phyloP scores from a whole-genome alignment of 2,113 vertebrate genomes.

The Kryptolebias marmoratus region DNA sequence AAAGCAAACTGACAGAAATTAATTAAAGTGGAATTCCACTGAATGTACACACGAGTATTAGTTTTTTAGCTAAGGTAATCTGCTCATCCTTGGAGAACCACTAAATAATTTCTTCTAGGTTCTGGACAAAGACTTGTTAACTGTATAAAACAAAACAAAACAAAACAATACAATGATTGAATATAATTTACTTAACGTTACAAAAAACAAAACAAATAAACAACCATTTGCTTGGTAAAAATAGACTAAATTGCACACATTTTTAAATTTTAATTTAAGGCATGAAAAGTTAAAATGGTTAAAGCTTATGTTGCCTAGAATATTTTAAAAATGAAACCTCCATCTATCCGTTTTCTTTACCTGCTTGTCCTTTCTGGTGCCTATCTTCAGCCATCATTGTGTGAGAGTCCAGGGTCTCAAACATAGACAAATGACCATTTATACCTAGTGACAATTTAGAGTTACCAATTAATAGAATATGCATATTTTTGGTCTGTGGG shows the following conservation, averaged over 20 bases:
- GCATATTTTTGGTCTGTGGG: too few species aligned
- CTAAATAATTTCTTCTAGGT: background rate
- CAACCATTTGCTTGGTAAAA: background rate
- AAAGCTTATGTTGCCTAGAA: constrained; percentile 5
- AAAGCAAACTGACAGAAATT: constrained; percentile 11
- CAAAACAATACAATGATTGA: background rate
- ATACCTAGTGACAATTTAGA: too few species aligned
- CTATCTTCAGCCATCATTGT: too few species aligned
- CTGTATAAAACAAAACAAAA: background rate
- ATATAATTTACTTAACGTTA: too few species aligned
- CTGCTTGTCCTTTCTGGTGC: too few species aligned
- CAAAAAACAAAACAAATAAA: too few species aligned
- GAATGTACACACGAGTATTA: constrained; percentile 14
- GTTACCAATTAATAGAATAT: too few species aligned
- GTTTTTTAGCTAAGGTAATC: background rate
- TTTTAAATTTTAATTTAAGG: constrained; percentile 4
- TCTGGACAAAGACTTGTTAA: constrained; percentile 1
- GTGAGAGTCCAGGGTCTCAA: too few species aligned
- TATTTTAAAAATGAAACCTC: constrained; percentile 3
- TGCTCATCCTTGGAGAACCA: constrained; percentile 7
- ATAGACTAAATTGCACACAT: background rate
- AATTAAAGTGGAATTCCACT: background rate
- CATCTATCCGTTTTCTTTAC: too few species aligned
- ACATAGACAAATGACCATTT: too few species aligned
- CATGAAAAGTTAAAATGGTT: constrained; percentile 13